These are phyloP conservation scores for Antechinus stuartii DNA, from an alignment of 2,113 vertebrate species.

Conservation along the genomic window DNA sequence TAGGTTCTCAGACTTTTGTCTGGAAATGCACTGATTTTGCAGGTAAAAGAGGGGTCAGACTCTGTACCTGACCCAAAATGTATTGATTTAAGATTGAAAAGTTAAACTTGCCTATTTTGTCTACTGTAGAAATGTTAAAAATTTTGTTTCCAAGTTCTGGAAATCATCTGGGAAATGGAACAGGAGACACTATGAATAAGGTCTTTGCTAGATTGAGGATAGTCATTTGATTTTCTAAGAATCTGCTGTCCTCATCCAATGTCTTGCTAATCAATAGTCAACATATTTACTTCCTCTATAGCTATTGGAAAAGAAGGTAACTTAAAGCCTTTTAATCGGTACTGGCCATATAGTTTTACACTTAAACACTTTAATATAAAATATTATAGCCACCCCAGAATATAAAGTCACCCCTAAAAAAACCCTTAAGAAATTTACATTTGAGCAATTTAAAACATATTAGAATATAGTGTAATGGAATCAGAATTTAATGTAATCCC, in stretches of 20 bases:
- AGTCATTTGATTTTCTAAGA: background rate
- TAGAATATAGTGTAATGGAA: background rate
- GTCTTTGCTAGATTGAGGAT: background rate
- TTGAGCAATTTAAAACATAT: constrained; percentile 20
- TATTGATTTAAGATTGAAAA: background rate
- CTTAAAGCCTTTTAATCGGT: background rate
- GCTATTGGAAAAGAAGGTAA: background rate
- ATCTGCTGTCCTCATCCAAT: background rate
- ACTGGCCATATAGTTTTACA: background rate
- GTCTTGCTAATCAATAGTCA: background rate
- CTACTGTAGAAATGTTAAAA: background rate
- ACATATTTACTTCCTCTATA: background rate
- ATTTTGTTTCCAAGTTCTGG: constrained; percentile 10
- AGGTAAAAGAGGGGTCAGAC: background rate
- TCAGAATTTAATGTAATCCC: background rate
- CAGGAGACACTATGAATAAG: background rate
- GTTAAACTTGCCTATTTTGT: background rate
- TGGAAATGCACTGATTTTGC: background rate
- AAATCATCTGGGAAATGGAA: background rate
- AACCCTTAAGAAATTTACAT: constrained; percentile 7
- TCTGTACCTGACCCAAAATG: background rate
- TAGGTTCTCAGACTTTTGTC: background rate
- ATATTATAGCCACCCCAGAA: background rate
- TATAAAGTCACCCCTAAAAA: background rate
- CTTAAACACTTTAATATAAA: background rate